Evolutionary conservation across 2,888 invertebrate species (phyloP).

Genomic region (Cyaniris semiargus): DNA sequence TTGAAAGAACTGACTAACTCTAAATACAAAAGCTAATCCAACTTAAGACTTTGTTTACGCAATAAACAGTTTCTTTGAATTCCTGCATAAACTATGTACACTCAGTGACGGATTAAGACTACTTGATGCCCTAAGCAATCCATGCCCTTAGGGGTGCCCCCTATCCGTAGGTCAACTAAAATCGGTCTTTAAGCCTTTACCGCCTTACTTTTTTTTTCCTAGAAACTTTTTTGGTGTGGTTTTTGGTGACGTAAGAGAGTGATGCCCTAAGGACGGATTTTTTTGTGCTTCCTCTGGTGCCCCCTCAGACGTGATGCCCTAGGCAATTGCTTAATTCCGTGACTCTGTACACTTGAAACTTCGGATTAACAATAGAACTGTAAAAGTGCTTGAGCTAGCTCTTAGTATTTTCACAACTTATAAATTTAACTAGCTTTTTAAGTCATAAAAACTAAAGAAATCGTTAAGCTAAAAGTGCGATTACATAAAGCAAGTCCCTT

Average conservation of each 20-base stretch:
- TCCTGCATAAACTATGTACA: not conserved
- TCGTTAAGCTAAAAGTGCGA: not conserved
- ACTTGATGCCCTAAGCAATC: too few relatives aligned
- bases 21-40: not conserved
- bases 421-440: not conserved
- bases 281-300: too few relatives aligned
- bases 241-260: too few relatives aligned
- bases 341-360: slow-evolving; percentile 1
- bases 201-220: too few relatives aligned
- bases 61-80: not conserved
- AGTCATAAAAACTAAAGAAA: not conserved
- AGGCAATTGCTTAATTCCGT: too few relatives aligned
- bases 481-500: not conserved
- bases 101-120: too few relatives aligned
- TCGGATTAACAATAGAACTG: not conserved
- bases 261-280: too few relatives aligned
- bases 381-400: not conserved
- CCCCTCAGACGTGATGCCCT: too few relatives aligned
- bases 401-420: not conserved
- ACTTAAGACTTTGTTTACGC: not conserved
- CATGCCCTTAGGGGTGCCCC: too few relatives aligned
- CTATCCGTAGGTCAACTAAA: too few relatives aligned
- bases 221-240: too few relatives aligned
- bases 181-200: too few relatives aligned
- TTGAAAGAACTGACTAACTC: not conserved